These are phyloP conservation scores for Enteromius unitaeniatus DNA, from an alignment of 2,797 vertebrate genomes.

Conservation along the genomic window DNA sequence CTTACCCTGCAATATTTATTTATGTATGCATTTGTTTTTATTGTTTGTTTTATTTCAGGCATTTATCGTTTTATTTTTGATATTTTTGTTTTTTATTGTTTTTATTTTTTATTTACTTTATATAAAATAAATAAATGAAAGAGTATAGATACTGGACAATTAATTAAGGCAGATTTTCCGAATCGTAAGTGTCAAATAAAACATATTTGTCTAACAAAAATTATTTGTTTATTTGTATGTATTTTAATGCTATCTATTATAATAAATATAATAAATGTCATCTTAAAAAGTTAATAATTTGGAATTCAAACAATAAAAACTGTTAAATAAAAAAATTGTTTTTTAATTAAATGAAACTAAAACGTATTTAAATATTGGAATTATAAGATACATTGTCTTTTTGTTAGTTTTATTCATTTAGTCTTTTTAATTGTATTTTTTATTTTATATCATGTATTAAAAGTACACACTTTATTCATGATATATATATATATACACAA, in stretches of 20 bases:
- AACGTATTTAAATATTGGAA: background rate
- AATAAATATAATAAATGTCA: background rate
- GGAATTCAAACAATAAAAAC: background rate
- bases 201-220: too few species aligned
- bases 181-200: background rate
- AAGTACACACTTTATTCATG: too few species aligned
- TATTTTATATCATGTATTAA: too few species aligned
- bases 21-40: background rate
- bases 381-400: background rate
- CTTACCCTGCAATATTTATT: background rate
- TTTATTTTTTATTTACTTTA: too few species aligned
- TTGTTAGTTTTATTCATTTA: background rate
- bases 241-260: background rate
- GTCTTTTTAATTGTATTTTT: too few species aligned
- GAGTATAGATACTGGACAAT: background rate
- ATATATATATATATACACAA: too few species aligned
- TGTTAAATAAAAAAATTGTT: too few species aligned
- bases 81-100: too few species aligned
- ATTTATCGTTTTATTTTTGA: background rate
- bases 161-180: background rate
- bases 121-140: background rate
- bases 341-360: too few species aligned
- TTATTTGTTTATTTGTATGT: too few species aligned
- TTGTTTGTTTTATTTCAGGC: background rate
- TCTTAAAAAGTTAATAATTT: background rate